phyloP scores from a whole-genome alignment of 2,113 vertebrate genomes.

The Pangasianodon gigas region DNA sequence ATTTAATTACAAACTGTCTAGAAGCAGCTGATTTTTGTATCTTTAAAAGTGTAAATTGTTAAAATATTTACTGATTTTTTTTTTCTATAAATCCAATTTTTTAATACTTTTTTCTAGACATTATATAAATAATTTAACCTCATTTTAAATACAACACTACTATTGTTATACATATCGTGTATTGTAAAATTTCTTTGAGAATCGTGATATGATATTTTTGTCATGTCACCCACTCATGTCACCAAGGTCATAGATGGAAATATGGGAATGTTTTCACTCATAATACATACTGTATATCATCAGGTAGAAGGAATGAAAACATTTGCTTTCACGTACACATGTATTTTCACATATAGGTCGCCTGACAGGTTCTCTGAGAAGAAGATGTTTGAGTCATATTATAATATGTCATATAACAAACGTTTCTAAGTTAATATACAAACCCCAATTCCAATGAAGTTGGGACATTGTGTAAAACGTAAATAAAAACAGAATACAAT shows the following conservation, averaged over 20 bases:
- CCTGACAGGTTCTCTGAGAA: neutral
- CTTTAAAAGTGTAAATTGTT: no score
- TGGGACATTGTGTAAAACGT: no score
- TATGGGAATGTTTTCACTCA: neutral
- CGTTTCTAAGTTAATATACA: neutral
- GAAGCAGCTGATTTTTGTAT: neutral
- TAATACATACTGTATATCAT: neutral
- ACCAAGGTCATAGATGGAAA: neutral
- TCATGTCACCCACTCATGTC: neutral
- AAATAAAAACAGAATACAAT: no score
- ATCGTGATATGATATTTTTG: neutral
- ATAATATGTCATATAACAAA: neutral
- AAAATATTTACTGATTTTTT: no score
- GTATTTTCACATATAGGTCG: neutral
- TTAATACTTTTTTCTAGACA: no score
- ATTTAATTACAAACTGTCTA: neutral
- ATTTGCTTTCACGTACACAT: neutral
- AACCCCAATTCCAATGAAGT: no score
- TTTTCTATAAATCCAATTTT: no score
- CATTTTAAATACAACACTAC: neutral
- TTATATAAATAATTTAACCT: neutral
- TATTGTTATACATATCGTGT: neutral
- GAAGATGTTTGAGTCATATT: neutral
- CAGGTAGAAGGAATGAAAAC: neutral
- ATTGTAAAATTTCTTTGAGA: neutral